phyloP scores from a whole-genome alignment of 2,113 vertebrate genomes.

The Limanda limanda region DNA sequence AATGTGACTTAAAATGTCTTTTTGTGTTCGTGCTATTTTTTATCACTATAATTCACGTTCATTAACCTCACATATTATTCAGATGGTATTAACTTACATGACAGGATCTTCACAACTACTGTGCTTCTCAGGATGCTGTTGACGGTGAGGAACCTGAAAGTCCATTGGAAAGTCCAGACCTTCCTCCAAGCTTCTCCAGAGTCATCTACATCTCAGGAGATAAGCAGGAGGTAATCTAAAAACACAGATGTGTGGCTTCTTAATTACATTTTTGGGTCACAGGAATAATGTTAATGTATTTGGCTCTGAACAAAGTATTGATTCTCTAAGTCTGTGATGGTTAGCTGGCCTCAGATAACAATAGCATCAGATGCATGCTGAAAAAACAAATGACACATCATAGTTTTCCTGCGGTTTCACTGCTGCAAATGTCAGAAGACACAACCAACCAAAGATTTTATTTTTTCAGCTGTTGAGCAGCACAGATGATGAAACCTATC shows the following conservation, averaged over 20 bases:
- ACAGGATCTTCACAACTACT: conserved; percentile 7
- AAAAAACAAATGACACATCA: not conserved
- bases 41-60: not conserved
- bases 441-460: not conserved
- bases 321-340: not conserved
- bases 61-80: not conserved
- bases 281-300: not conserved
- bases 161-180: conserved; percentile 57
- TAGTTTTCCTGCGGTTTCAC: not conserved
- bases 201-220: conserved; percentile 72
- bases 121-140: conserved; percentile 58
- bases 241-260: not conserved
- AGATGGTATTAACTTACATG: not conserved
- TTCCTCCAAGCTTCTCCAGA: conserved; percentile 75
- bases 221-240: conserved; percentile 71
- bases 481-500: conserved; percentile 77
- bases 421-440: not conserved
- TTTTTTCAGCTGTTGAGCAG: conserved; percentile 77
- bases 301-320: not conserved
- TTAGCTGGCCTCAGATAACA: not conserved
- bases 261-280: not conserved
- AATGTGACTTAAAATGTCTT: not conserved
- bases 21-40: not conserved
- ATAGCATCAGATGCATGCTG: not conserved
- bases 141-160: conserved; percentile 53